A percentile compares a stretch with the other conserved stretches of the same genome.
Conservation (phyloP, 53 echinoderm and acorn worm species). For the Stichopus horrens region DNA sequence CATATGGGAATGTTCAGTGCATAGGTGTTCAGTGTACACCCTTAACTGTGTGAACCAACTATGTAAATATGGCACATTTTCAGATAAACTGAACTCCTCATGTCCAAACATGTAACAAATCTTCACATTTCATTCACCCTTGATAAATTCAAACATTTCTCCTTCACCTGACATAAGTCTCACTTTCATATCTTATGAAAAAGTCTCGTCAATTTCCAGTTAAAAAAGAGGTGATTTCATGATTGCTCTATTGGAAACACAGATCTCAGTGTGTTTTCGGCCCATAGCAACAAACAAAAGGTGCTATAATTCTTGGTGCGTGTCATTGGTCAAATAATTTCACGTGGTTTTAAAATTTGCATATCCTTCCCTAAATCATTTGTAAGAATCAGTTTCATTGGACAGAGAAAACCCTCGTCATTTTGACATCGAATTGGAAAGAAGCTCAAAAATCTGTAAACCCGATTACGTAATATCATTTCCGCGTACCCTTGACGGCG, state of each 20-base stretch:
- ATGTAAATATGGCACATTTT: background rate
- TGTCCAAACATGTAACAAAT: slow-evolving; percentile 18
- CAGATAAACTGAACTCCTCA: background rate
- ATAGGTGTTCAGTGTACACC: too few relatives aligned
- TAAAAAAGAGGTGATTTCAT: background rate
- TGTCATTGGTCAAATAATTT: slow-evolving; percentile 8
- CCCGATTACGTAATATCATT: too few relatives aligned
- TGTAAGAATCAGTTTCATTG: too few relatives aligned
- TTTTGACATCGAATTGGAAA: too few relatives aligned
- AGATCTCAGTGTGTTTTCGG: background rate
- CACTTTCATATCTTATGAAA: too few relatives aligned
- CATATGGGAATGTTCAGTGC: too few relatives aligned
- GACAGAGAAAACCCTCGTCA: too few relatives aligned
- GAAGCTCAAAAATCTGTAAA: too few relatives aligned
- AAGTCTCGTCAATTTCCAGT: background rate
- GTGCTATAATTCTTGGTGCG: background rate
- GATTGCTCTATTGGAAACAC: slow-evolving; percentile 15
- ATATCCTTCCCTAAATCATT: too few relatives aligned
- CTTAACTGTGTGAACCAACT: background rate
- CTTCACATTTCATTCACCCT: background rate
- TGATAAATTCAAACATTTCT: slow-evolving; percentile 4
- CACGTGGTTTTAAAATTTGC: too few relatives aligned
- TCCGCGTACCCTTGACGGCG: too few relatives aligned
- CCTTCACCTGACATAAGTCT: background rate
- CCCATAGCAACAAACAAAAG: background rate